These are phyloP conservation scores for Syndactyla subalaris DNA, from an alignment of 2,797 vertebrate genomes.

Conservation along the genomic window DNA sequence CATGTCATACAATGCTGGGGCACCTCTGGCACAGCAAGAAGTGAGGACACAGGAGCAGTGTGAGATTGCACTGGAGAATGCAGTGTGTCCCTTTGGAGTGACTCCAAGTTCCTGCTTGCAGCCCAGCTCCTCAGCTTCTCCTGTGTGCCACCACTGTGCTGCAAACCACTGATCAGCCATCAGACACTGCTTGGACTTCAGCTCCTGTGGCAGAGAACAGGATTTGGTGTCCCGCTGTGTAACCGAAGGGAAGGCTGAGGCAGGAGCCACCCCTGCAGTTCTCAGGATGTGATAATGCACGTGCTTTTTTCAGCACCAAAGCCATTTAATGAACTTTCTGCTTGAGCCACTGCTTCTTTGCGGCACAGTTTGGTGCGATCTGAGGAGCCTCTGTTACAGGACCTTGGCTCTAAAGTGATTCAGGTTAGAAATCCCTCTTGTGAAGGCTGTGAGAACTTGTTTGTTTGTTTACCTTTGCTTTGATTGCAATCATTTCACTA, in stretches of 20 bases:
- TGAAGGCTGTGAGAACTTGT: not conserved
- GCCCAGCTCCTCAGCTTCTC: not conserved
- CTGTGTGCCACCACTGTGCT: rapidly evolving
- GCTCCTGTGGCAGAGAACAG: not conserved
- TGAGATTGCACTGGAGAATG: not conserved
- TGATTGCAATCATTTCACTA: not conserved
- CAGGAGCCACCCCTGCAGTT: not conserved
- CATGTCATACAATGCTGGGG: not conserved
- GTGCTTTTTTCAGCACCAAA: not conserved
- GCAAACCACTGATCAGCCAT: not conserved
- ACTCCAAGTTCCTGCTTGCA: not conserved
- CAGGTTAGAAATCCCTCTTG: not conserved
- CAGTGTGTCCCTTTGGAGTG: not conserved
- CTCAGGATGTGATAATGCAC: not conserved
- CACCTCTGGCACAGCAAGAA: not conserved
- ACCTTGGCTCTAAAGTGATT: not conserved
- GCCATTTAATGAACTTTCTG: not conserved
- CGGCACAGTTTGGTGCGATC: not conserved
- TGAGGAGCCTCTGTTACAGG: not conserved
- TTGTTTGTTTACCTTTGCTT: not conserved
- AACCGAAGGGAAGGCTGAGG: not conserved
- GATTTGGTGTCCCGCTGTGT: rapidly evolving
- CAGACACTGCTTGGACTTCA: not conserved
- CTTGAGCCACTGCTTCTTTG: not conserved
- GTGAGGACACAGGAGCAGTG: not conserved